Evolutionary conservation across 2,888 invertebrate genomes (phyloP).

Genomic region (Harpalus rubripes): DNA sequence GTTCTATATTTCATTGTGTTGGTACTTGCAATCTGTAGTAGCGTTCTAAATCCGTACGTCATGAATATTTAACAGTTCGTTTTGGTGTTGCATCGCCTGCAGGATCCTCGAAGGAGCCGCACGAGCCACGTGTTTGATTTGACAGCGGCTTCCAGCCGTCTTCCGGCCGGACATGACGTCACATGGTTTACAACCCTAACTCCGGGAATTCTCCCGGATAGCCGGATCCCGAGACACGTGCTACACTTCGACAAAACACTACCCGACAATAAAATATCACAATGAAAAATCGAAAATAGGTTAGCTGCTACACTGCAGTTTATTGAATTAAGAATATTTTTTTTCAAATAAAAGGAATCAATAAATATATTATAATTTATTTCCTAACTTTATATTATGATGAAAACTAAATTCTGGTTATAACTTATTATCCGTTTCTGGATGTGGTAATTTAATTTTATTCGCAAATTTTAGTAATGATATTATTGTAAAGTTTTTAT

Average conservation of each 20-base stretch:
- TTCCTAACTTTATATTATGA: too few relatives aligned
- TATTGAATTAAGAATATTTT: too few relatives aligned
- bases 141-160: constrained; percentile 49
- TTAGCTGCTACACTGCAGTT: too few relatives aligned
- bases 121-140: constrained; percentile 32
- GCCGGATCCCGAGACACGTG: not conserved
- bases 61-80: constrained; percentile 45
- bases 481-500: too few relatives aligned
- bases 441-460: too few relatives aligned
- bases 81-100: constrained; percentile 24
- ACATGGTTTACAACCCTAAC: constrained; percentile 36
- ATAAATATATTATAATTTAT: too few relatives aligned
- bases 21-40: not conserved
- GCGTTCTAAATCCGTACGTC: not conserved
- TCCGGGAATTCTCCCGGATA: constrained; percentile 2
- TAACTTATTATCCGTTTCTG: too few relatives aligned
- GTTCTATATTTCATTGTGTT: not conserved
- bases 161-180: constrained; percentile 39
- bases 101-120: constrained; percentile 13
- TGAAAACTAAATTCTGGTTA: too few relatives aligned
- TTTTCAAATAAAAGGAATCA: too few relatives aligned
- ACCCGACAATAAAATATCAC: not conserved
- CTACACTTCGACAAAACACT: not conserved
- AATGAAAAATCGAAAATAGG: not conserved
- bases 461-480: too few relatives aligned